Percentiles rank a stretch among this genome's conserved stretches.
Evolutionary conservation across 2,113 vertebrate genomes (phyloP).

Genomic region (Regulus satrapa): DNA sequence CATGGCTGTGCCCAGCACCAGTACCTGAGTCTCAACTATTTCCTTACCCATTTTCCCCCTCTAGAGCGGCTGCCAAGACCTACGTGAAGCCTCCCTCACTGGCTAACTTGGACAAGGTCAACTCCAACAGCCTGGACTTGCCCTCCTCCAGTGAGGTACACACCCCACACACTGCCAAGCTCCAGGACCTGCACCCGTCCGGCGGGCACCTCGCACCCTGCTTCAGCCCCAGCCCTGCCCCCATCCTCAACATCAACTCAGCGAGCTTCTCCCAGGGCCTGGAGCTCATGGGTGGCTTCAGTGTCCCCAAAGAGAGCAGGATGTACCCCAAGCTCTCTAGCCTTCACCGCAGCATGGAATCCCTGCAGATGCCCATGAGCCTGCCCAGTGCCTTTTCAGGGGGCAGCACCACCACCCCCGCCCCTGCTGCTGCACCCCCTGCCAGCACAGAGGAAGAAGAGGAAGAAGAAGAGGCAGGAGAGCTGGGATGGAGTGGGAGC

Average conservation of each 20-base stretch:
- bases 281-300: conserved; percentile 81
- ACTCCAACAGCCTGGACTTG: conserved; percentile 86
- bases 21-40: neutral
- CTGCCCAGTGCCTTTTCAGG: conserved; percentile 80
- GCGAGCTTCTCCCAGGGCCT: conserved; percentile 85
- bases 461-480: conserved; percentile 60
- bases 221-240: conserved; percentile 90
- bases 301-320: conserved; percentile 74
- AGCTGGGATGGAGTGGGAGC: conserved; percentile 75
- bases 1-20: rapidly evolving
- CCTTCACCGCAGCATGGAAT: conserved; percentile 95
- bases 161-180: conserved; percentile 77
- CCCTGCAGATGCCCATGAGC: conserved; percentile 89
- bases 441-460: conserved; percentile 48
- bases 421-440: conserved; percentile 25
- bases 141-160: conserved; percentile 77
- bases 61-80: conserved; percentile 82
- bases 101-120: conserved; percentile 88
- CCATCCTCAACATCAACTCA: conserved; percentile 92
- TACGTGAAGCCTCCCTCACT: conserved; percentile 86
- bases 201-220: conserved; percentile 69
- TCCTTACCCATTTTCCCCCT: neutral
- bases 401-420: conserved; percentile 51
- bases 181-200: conserved; percentile 75
- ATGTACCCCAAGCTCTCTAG: conserved; percentile 88